Evolutionary conservation across 2,113 vertebrate genomes (phyloP), one percentile per base, ranked within the genome.

Genomic region (Varanus komodoensis): DNA sequence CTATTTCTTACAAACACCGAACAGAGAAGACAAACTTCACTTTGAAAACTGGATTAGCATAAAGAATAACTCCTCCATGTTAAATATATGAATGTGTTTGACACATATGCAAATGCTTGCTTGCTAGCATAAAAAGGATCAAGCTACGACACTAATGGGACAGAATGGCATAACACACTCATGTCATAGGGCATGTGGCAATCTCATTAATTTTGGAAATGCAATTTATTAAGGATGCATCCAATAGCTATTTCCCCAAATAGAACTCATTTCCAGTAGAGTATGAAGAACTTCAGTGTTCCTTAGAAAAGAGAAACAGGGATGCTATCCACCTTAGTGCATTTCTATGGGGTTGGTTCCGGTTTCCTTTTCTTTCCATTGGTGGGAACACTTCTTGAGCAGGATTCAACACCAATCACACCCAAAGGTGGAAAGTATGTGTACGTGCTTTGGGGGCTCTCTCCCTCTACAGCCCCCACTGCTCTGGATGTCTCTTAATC

Each of bases 1-100:
- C n/a, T 27, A 95, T 91, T 82, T 84, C 38, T 48, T 92, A 89
- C 85, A 84, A 95, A 90, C 57, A 82, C 15, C 82, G 44, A 90
- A 82, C 21, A 78, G 89, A 87, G 5, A 2, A 90, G 73, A 34
- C 78, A 84, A 50, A 91, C 84, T 92, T 92, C 88, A 87, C 79
- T 92, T 15, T 84, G 64, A 57, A 68, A 68, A 92, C 87, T 91
- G 79, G 5, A 57, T 71, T 71, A 91, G 57, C 81, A 95, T 78
- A 89, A 93, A 84, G 61, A 15, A 84, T 81, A 93, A 91, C n/a
- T 92, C 82, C 12, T 92, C 89, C 86, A 1, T n/a, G 29, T 25
- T 91, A 87, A 94, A 93, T 82, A 67, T 34, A 92, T 27, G 1
- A 29, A 29, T 61, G 87, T 86, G 93, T 94, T 82, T 23, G 84